Evolutionary conservation across 2,888 invertebrate genomes (phyloP).

Genomic region (Tanytarsus gracilentus): DNA sequence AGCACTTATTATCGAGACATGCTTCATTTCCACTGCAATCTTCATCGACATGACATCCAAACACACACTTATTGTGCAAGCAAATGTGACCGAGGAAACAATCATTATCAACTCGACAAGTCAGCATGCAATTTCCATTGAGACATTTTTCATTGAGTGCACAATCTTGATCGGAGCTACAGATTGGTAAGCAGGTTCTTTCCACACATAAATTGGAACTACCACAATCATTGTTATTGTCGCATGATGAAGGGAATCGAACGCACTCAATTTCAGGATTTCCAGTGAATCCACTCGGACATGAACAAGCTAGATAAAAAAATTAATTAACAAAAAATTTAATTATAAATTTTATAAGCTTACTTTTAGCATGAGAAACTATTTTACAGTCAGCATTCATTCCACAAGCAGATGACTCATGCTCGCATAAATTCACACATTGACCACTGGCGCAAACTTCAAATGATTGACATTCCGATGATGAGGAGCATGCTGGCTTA

Average conservation of each 20-base stretch:
- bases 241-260: constrained; percentile 70
- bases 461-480: constrained; percentile 68
- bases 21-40: constrained; percentile 80
- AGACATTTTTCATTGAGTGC: constrained; percentile 85
- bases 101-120: constrained; percentile 83
- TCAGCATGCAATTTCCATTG: constrained; percentile 69
- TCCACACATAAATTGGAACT: constrained; percentile 66
- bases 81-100: constrained; percentile 89
- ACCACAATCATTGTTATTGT: constrained; percentile 58
- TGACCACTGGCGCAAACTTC: constrained; percentile 76
- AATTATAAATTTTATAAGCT: neutral
- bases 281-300: constrained; percentile 78
- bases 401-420: constrained; percentile 63
- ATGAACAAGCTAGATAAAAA: constrained; percentile 50
- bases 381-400: constrained; percentile 71
- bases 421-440: constrained; percentile 69
- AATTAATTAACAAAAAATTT: neutral
- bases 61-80: constrained; percentile 72
- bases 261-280: constrained; percentile 76
- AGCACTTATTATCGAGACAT: constrained; percentile 70
- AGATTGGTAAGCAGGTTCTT: constrained; percentile 71
- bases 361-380: constrained; percentile 52
- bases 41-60: constrained; percentile 77
- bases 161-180: constrained; percentile 68
- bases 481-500: constrained; percentile 67